Evolutionary conservation across 2,888 invertebrate species (phyloP).

Genomic region (Drosophila pegasa): DNA sequence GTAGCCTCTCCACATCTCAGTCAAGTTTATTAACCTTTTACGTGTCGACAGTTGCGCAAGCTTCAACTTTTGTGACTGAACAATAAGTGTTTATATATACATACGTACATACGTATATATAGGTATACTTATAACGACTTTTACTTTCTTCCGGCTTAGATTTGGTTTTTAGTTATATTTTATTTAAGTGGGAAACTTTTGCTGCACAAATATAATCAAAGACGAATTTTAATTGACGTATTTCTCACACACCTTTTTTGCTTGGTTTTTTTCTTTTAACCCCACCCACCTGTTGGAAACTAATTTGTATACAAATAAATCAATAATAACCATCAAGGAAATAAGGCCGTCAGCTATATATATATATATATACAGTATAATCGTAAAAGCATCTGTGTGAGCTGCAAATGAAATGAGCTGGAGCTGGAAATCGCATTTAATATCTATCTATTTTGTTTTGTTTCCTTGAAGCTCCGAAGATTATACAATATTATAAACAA

Average conservation of each 20-base stretch:
- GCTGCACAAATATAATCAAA: constrained; percentile 7
- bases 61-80: constrained; percentile 21
- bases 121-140: constrained; percentile 41
- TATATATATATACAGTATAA: constrained; percentile 7
- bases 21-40: constrained; percentile 72
- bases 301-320: constrained; percentile 44
- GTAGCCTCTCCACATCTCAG: constrained; percentile 27
- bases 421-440: constrained; percentile 35
- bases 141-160: constrained; percentile 67
- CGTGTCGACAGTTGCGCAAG: constrained; percentile 42
- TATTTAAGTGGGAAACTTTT: constrained; percentile 32
- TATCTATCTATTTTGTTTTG: constrained; percentile 7
- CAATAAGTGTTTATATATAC: constrained; percentile 17
- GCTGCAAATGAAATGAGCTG: constrained; percentile 36
- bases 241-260: neutral
- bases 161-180: constrained; percentile 19
- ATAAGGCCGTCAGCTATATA: constrained; percentile 38
- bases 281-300: constrained; percentile 45
- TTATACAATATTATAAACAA: constrained; percentile 40
- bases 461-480: constrained; percentile 26
- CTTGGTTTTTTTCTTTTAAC: neutral
- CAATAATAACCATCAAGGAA: constrained; percentile 68
- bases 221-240: constrained; percentile 4
- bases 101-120: constrained; percentile 1
- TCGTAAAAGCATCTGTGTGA: constrained; percentile 29